Evolutionary conservation across 2,797 vertebrate genomes (phyloP), one percentile per base, ranked within the genome.

Genomic region (Gambelia wislizenii): DNA sequence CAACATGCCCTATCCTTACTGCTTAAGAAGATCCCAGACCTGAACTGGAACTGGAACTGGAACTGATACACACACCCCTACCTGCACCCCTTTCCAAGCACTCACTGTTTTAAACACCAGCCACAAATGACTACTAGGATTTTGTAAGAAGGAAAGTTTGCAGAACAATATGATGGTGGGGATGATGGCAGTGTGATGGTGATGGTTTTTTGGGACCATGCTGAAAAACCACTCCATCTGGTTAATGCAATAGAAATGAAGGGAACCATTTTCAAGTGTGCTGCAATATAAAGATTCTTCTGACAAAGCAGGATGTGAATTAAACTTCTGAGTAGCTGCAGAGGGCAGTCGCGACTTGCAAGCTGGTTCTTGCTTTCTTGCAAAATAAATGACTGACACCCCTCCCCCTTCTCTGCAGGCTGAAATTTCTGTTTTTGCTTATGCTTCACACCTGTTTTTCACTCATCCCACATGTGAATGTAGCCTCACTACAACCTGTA

Each of bases 271-370:
- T 14, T 22, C 6, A n/a, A 56, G 9, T 12, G 3, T 72, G 30
- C 49, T 74, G 36, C 64, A 56, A n/a, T 74, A 39, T 6, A 39
- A 67, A 25, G 44, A 76, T 83, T 20, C 33, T 20, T 52, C 20
- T 39, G 16, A 8, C 14, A 77, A 39, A 52, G n/a, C 13, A 83
- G 33, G 22, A 52, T 61, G 69, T 49, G 54, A 88, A 30, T 18
- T 16, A 39, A 56, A n/a, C 49, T 64, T 59, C 12, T 18, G 30
- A 74, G 76, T 39, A 84, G 92, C 96, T 93, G 83, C 36, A 92
- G 96, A 82, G 93, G 96, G 95, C 92, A 91, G 86, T 84, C 92
- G 76, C 89, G 89, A 67, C 72, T 92, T 95, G 94, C 85, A 39
- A 36, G 25, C 22, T 54, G 4, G 9, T 6, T 64, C 14, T 76